Percentiles rank a stretch among this genome's conserved stretches.
Conservation (phyloP, 2,888 invertebrate genomes). For the Phytoseiulus persimilis region DNA sequence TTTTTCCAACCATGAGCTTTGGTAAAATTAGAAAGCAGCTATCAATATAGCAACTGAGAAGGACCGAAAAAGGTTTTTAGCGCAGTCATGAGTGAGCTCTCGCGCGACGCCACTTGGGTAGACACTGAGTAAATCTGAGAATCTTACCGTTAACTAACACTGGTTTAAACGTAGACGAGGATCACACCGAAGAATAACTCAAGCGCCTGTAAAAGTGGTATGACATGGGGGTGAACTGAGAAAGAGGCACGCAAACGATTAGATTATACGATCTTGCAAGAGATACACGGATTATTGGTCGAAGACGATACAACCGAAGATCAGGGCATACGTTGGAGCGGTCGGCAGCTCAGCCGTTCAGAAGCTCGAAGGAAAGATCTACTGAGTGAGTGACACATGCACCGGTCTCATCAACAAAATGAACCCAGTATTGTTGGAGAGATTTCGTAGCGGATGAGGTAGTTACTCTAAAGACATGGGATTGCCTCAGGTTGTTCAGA, state of each 20-base stretch:
- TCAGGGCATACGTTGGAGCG: background rate
- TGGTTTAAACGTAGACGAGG: background rate
- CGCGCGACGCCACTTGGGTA: background rate
- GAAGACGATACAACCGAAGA: background rate
- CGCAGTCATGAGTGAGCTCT: background rate
- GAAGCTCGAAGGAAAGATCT: background rate
- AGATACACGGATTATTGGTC: background rate
- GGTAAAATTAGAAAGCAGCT: too few relatives aligned
- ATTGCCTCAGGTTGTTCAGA: too few relatives aligned
- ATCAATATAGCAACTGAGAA: too few relatives aligned
- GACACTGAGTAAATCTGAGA: background rate
- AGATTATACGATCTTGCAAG: background rate
- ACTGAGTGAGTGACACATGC: too few relatives aligned
- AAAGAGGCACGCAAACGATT: background rate
- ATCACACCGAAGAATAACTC: background rate
- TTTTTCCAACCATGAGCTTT: too few relatives aligned
- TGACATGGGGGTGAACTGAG: background rate
- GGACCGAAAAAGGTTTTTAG: too few relatives aligned
- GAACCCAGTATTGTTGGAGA: too few relatives aligned
- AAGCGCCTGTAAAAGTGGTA: background rate
- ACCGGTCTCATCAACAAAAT: too few relatives aligned
- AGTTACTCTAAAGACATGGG: too few relatives aligned
- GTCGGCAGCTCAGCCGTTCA: too few relatives aligned
- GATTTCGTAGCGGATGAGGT: too few relatives aligned
- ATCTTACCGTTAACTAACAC: background rate